phyloP scores from a whole-genome alignment of 1,140 invertebrate species.

The Maconellicoccus hirsutus region DNA sequence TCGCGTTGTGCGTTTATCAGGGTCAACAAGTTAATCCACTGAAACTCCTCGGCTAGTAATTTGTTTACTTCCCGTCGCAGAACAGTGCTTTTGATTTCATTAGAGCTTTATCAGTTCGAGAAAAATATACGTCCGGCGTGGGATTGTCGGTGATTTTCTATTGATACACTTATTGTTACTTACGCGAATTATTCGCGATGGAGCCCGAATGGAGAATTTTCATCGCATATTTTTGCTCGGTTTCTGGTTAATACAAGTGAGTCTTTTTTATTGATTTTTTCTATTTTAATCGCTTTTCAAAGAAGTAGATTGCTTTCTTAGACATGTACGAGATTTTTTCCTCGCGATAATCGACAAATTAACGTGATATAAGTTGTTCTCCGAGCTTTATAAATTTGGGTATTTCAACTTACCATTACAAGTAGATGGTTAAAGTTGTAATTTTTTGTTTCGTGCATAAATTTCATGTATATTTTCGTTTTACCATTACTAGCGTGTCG shows the following conservation, averaged over 20 bases:
- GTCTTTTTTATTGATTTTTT: background rate
- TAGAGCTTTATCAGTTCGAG: background rate
- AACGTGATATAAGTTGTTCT: too few relatives aligned
- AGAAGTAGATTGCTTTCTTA: too few relatives aligned
- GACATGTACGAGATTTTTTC: too few relatives aligned
- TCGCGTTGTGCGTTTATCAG: background rate
- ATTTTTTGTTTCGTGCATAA: too few relatives aligned
- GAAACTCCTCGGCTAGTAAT: background rate
- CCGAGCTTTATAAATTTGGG: too few relatives aligned
- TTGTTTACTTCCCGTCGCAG: constrained; percentile 13
- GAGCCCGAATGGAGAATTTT: constrained; percentile 17
- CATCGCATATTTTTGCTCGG: constrained; percentile 14
- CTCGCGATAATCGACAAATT: too few relatives aligned
- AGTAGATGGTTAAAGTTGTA: too few relatives aligned
- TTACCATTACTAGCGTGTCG: too few relatives aligned
- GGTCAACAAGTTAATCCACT: constrained; percentile 10
- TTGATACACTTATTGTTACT: too few relatives aligned
- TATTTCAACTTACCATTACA: too few relatives aligned
- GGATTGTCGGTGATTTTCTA: background rate
- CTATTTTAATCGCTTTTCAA: too few relatives aligned
- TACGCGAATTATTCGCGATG: background rate
- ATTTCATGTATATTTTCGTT: too few relatives aligned
- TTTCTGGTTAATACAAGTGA: background rate
- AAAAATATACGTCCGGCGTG: background rate
- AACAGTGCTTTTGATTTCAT: constrained; percentile 4